phyloP scores from a whole-genome alignment of 2,797 vertebrate species.

The Cuniculus paca region DNA sequence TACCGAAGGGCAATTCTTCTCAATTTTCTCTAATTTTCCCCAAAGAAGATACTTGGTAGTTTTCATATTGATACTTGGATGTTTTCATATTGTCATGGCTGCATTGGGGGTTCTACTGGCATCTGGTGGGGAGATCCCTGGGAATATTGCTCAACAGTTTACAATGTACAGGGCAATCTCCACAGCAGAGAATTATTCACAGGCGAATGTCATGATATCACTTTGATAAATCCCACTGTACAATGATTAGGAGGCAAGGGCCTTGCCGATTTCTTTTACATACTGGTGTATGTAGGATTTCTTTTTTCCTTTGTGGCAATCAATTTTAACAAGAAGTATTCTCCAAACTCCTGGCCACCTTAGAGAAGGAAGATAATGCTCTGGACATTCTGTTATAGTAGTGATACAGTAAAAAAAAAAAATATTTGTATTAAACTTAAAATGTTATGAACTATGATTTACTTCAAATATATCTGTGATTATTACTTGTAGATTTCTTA shows the following conservation, averaged over 20 bases:
- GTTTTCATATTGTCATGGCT: background rate
- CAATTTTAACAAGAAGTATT: background rate
- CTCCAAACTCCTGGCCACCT: background rate
- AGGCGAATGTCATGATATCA: no score
- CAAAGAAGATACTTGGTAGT: background rate
- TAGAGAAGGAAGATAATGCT: background rate
- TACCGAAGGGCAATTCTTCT: background rate
- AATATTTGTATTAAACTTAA: background rate
- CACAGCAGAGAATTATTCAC: background rate
- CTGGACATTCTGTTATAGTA: background rate
- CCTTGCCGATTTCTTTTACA: background rate
- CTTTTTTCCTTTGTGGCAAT: background rate
- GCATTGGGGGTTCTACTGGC: background rate
- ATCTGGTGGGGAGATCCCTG: background rate
- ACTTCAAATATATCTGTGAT: background rate
- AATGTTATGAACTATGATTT: background rate
- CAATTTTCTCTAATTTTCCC: background rate
- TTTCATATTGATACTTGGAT: no score
- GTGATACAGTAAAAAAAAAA: background rate
- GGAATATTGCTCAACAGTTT: accelerated
- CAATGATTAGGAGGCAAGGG: background rate
- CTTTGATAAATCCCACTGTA: background rate
- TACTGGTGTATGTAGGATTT: background rate
- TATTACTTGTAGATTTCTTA: background rate
- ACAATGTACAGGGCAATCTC: no score